A percentile compares a stretch with the other conserved stretches of the same genome.
phyloP scores from a whole-genome alignment of 2,113 vertebrate species.

The Prunella himalayana region DNA sequence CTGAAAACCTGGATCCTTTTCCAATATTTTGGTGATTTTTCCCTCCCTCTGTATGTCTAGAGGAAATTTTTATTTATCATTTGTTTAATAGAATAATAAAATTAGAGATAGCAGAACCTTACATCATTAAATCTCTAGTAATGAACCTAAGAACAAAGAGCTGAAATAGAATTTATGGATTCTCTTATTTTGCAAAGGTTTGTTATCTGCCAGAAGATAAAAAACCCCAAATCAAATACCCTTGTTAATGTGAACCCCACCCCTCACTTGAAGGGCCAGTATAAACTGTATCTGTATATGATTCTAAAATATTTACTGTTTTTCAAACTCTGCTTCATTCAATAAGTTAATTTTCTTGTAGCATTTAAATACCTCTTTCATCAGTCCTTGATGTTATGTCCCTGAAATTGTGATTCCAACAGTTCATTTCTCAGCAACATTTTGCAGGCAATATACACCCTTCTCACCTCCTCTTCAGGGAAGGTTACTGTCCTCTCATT shows the following conservation, averaged over 20 bases:
- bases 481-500: background rate
- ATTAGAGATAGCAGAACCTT: background rate
- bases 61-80: constrained; percentile 25
- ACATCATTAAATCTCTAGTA: background rate
- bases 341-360: background rate
- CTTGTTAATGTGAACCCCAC: background rate
- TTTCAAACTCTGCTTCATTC: background rate
- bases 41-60: background rate
- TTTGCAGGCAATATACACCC: background rate
- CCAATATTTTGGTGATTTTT: background rate
- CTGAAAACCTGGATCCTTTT: constrained; percentile 30
- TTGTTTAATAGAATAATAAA: constrained; percentile 15
- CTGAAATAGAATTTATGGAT: background rate
- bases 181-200: background rate
- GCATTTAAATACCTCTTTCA: background rate
- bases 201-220: background rate
- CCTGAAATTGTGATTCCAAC: background rate
- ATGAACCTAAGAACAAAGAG: background rate
- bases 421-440: background rate
- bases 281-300: background rate
- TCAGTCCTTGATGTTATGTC: background rate
- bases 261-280: background rate
- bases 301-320: background rate
- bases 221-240: background rate
- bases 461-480: background rate